A percentile compares a stretch with the other conserved stretches of the same genome.
phyloP scores from a whole-genome alignment of 2,113 vertebrate species.

The Strix aluco region DNA sequence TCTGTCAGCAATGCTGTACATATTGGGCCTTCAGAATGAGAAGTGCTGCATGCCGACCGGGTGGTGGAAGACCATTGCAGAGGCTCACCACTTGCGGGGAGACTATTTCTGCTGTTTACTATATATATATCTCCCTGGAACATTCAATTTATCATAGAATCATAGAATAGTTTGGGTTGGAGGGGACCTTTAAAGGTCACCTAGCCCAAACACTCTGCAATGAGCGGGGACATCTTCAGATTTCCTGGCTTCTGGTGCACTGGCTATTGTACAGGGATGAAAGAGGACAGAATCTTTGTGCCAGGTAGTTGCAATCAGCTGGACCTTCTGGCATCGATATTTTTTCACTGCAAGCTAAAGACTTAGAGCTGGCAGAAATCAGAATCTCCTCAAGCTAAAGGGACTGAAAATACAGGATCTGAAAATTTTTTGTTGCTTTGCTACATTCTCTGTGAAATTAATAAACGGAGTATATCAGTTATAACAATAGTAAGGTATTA shows the following conservation, averaged over 20 bases:
- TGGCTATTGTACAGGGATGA: neutral
- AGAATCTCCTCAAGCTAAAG: neutral
- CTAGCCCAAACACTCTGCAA: neutral
- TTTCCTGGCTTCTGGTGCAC: neutral
- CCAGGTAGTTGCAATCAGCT: neutral
- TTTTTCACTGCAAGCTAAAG: neutral
- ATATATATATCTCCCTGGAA: neutral
- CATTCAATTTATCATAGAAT: neutral
- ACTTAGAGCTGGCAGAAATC: neutral
- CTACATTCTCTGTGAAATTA: neutral
- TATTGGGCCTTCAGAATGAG: neutral
- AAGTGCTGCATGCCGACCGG: fast-evolving
- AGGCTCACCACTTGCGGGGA: neutral
- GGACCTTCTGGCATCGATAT: neutral
- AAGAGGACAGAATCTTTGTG: neutral
- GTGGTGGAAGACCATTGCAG: neutral
- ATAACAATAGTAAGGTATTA: neutral
- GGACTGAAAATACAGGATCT: neutral
- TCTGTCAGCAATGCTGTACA: neutral
- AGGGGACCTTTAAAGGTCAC: neutral
- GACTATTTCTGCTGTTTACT: neutral
- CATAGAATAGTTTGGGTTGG: neutral
- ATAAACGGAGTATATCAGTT: neutral
- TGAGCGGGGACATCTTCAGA: neutral
- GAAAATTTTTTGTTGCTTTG: neutral